Percentiles rank a stretch among this genome's conserved stretches.
These are phyloP conservation scores for Eptesicus fuscus DNA, from an alignment of 2,113 vertebrate genomes.

Conservation along the genomic window DNA sequence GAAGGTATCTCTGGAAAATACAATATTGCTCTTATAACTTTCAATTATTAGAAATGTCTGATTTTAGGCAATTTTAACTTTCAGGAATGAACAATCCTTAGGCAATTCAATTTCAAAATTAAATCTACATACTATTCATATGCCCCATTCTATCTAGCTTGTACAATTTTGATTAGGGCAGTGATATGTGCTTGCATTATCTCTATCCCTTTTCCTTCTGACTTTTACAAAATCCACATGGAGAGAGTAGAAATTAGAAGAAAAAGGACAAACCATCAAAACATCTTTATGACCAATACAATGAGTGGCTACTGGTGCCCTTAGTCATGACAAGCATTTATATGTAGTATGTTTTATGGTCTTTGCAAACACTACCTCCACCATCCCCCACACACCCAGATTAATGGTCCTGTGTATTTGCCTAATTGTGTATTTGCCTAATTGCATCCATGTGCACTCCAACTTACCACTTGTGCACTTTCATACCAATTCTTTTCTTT, in stretches of 20 bases:
- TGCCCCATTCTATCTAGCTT: not conserved
- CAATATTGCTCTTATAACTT: not conserved
- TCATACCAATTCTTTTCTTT: not conserved
- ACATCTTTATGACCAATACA: not conserved
- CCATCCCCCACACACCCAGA: rapidly evolving
- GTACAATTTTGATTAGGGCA: not conserved
- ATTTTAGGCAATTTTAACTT: not conserved
- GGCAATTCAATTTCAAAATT: not conserved
- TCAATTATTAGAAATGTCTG: not conserved
- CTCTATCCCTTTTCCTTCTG: not conserved
- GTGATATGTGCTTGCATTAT: not conserved
- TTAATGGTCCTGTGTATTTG: not conserved
- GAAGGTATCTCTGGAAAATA: not conserved
- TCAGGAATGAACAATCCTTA: not conserved
- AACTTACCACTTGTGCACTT: not conserved
- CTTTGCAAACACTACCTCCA: not conserved
- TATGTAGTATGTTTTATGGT: not conserved
- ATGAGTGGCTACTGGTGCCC: not conserved
- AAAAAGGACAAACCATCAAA: not conserved
- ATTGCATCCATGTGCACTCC: not conserved
- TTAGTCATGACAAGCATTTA: not conserved
- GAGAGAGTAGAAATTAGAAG: not conserved
- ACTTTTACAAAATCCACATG: not conserved
- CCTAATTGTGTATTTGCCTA: not conserved
- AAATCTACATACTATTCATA: not conserved